A percentile compares a stretch with the other conserved stretches of the same genome.
Conservation (phyloP, 2,113 vertebrate species). For the Corythoichthys intestinalis region DNA sequence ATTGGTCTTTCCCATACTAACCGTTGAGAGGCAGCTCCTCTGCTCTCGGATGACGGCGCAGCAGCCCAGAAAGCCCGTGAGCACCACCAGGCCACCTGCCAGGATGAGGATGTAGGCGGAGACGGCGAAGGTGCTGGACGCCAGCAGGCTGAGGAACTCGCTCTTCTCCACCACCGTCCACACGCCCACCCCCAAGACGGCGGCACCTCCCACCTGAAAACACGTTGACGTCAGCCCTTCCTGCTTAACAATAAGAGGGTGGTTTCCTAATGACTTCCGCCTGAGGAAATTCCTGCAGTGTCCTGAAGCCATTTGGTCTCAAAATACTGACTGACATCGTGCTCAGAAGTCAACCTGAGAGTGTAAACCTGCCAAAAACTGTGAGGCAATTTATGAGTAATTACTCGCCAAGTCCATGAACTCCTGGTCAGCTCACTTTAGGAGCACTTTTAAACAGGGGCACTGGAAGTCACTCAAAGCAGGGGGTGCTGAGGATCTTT, state of each 20-base stretch:
- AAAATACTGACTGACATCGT: background rate
- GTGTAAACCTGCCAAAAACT: slow-evolving; percentile 28
- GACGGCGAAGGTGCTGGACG: slow-evolving; percentile 80
- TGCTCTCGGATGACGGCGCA: slow-evolving; percentile 79
- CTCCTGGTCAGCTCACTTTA: background rate
- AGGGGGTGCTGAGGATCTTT: too few species aligned
- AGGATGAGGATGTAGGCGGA: slow-evolving; percentile 83
- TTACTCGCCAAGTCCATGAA: slow-evolving; percentile 39
- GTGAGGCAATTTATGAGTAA: slow-evolving; percentile 47
- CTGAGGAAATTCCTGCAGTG: slow-evolving; percentile 60
- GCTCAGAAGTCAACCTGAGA: slow-evolving; percentile 8
- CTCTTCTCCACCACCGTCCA: slow-evolving; percentile 85
- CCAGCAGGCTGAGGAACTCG: slow-evolving; percentile 78
- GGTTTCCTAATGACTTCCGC: slow-evolving; percentile 30
- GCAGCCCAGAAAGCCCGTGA: slow-evolving; percentile 83
- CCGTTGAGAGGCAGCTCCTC: slow-evolving; percentile 74
- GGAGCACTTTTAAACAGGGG: slow-evolving; percentile 3
- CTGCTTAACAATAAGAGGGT: slow-evolving; percentile 24
- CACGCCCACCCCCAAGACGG: slow-evolving; percentile 77
- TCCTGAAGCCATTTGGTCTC: background rate
- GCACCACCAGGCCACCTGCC: slow-evolving; percentile 77
- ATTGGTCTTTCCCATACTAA: slow-evolving; percentile 49
- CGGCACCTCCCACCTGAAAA: slow-evolving; percentile 75
- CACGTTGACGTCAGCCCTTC: slow-evolving; percentile 19
- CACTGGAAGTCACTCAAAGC: too few species aligned